Conservation (phyloP, 2,888 invertebrate genomes). For the Hoplodrina blanda region DNA sequence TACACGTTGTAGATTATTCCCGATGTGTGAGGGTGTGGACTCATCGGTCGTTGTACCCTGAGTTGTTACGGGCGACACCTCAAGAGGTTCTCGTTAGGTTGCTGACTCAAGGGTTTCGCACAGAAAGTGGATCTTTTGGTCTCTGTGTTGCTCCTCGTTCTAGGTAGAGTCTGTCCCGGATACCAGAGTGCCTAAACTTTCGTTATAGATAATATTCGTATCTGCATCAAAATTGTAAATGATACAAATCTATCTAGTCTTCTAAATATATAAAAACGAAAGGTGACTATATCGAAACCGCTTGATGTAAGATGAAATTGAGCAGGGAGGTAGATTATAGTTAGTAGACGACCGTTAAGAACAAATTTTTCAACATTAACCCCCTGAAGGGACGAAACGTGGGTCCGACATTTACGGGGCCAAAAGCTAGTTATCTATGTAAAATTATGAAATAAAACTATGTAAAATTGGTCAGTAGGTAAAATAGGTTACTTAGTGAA, state of each 20-base stretch:
- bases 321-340: no score
- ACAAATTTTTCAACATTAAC: no score
- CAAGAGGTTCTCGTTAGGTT: slow-evolving; percentile 32
- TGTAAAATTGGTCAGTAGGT: no score
- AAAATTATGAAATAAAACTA: no score
- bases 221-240: not conserved
- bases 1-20: not conserved
- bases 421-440: no score
- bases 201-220: not conserved
- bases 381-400: no score
- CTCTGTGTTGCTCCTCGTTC: not conserved
- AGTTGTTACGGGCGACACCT: slow-evolving; percentile 6
- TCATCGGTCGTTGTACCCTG: not conserved
- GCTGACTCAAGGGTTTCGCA: slow-evolving; percentile 5
- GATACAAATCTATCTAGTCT: not conserved
- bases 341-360: no score
- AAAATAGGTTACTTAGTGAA: no score
- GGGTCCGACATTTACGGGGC: no score
- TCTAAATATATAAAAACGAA: no score
- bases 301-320: no score
- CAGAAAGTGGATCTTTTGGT: slow-evolving; percentile 3
- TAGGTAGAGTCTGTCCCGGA: not conserved
- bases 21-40: not conserved
- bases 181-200: not conserved
- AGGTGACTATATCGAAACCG: no score